Base-by-base conservation (phyloP, 1,140 invertebrate species). In the Spodoptera frugiperda region DNA sequence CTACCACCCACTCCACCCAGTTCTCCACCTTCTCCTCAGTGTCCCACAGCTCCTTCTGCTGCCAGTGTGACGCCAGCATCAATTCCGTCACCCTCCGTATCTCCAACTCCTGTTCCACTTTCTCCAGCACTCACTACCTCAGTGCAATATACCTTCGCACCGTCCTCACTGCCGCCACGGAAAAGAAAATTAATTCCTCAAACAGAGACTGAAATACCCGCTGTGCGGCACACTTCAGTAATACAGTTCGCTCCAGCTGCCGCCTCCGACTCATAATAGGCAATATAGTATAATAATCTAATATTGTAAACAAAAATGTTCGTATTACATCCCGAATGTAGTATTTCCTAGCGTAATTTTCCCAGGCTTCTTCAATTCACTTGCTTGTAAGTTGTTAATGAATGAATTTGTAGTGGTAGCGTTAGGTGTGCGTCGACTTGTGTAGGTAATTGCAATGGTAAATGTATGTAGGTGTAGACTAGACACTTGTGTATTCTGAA, bases 161-260 rank as follows among this genome's bases (percentile, higher is more conserved):
- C 95, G 65, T 94, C 97, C 19, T 97, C 95, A 48, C 89, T 98
- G 55, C 97, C 97, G 10, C 96, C 96, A 3, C 93, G 97, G 53
- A 98, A 98, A 91, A 95, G 97, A 59, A 97, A 97, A 87, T 96
- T 97, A 93, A 97, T 97, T 82, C 95, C 92, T 33, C 90, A 94
- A 33, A 91, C 86, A 53, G 87, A 90, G 33, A 57, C 82, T 51
- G 78, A 82, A n/a, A 76, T 78, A 21, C 85, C 90, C 11, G 80
- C 82, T 84, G 94, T 94, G 85, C 95, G 97, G 57, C 96, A 97
- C 83, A 97, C 95, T 80, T 97, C 97, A 0, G 97, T 98, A 51
- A 98, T 98, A 81, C 97, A 97, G 72, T 98, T 97, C 86, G 97
- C 97, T 9, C 95, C 96, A 78, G 96, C 97, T 12, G 87, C 90